Percentiles rank a stretch among this genome's conserved stretches.
phyloP scores from a whole-genome alignment of 2,797 vertebrate species.

The Danio choprae region DNA sequence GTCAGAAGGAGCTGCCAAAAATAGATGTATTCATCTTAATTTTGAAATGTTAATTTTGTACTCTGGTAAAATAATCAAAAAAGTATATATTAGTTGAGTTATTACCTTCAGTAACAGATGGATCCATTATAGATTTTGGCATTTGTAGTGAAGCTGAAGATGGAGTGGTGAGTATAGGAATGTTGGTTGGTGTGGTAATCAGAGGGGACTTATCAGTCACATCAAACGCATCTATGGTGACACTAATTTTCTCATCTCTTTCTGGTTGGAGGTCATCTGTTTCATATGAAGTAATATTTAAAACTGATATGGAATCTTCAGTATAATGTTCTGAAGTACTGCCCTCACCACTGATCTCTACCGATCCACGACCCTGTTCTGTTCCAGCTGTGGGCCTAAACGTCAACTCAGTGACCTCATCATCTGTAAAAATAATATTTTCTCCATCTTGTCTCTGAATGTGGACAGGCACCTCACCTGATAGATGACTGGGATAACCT shows the following conservation, averaged over 20 bases:
- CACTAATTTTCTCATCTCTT: slow-evolving; percentile 55
- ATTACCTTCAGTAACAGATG: slow-evolving; percentile 78
- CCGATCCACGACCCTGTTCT: slow-evolving; percentile 80
- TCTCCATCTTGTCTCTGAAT: slow-evolving; percentile 60
- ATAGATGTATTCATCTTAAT: neutral
- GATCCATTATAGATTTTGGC: slow-evolving; percentile 67
- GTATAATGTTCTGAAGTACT: slow-evolving; percentile 67
- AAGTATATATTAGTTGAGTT: neutral
- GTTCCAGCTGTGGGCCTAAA: slow-evolving; percentile 65
- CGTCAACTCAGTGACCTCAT: slow-evolving; percentile 76
- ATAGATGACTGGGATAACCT: slow-evolving; percentile 69
- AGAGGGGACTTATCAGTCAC: slow-evolving; percentile 32
- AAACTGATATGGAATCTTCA: slow-evolving; percentile 58
- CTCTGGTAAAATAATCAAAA: neutral
- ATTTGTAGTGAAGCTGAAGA: slow-evolving; percentile 64
- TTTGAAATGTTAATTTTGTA: neutral
- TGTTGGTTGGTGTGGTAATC: slow-evolving; percentile 32
- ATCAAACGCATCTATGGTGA: slow-evolving; percentile 53
- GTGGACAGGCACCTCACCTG: slow-evolving; percentile 61
- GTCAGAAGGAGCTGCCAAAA: slow-evolving; percentile 51
- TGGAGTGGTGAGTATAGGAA: slow-evolving; percentile 19
- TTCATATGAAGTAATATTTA: slow-evolving; percentile 66
- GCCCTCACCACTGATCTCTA: slow-evolving; percentile 71
- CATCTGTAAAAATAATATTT: slow-evolving; percentile 80
- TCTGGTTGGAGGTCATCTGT: slow-evolving; percentile 67